A percentile compares a stretch with the other conserved stretches of the same genome.
phyloP scores from a whole-genome alignment of 1,140 invertebrate genomes.

The Ceratosolen solmsi region DNA sequence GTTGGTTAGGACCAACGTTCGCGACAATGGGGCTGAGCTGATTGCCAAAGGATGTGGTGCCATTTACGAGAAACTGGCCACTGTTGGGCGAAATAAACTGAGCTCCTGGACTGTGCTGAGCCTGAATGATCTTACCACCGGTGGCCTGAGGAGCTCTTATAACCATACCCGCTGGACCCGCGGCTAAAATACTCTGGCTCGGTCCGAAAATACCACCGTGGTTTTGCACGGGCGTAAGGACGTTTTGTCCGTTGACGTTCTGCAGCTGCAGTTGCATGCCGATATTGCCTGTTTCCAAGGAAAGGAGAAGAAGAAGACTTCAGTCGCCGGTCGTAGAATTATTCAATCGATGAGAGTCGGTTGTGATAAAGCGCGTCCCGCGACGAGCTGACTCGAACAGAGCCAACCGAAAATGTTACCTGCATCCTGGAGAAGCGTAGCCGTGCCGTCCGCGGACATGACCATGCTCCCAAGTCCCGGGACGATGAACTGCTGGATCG shows the following conservation, averaged over 20 bases:
- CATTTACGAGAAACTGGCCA: conserved; percentile 82
- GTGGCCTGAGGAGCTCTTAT: conserved; percentile 81
- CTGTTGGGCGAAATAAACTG: conserved; percentile 84
- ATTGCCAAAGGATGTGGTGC: conserved; percentile 79
- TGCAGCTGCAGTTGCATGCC: conserved; percentile 85
- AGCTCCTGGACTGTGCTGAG: conserved; percentile 79
- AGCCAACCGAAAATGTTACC: conserved; percentile 56
- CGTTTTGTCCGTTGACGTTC: conserved; percentile 85
- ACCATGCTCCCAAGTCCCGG: conserved; percentile 85
- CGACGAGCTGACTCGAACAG: no score
- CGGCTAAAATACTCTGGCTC: conserved; percentile 79
- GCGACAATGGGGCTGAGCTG: conserved; percentile 85
- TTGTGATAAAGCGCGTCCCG: no score
- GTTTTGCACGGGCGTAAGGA: conserved; percentile 83
- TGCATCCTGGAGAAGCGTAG: conserved; percentile 79
- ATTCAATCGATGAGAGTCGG: no score
- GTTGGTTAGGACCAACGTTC: conserved; percentile 81
- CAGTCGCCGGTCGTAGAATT: no score
- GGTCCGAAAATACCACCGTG: conserved; percentile 73
- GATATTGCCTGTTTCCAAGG: conserved; percentile 69
- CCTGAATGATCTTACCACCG: conserved; percentile 82
- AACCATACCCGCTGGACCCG: conserved; percentile 83
- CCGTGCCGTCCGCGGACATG: conserved; percentile 81
- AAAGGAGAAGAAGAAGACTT: no score
- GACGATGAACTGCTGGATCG: conserved; percentile 87